Conservation (phyloP, 2,888 invertebrate genomes). For the Chirona hameri region DNA sequence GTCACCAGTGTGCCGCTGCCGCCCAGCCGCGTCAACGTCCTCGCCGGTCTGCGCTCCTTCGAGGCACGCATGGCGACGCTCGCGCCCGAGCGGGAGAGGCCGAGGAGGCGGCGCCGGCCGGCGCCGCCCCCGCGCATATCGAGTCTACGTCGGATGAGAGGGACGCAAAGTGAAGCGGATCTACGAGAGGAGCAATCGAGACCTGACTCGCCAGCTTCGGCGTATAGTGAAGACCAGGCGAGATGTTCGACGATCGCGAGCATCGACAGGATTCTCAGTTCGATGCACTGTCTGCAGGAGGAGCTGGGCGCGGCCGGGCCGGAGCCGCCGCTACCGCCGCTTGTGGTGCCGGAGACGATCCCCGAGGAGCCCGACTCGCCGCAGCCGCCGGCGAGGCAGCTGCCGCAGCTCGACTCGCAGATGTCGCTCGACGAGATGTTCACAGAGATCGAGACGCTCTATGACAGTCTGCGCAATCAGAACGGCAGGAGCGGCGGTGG, state of each 20-base stretch:
- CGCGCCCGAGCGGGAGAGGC: neutral
- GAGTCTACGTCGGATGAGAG: slow-evolving; percentile 8
- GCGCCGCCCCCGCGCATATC: slow-evolving; percentile 1
- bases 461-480: neutral
- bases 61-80: neutral
- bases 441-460: neutral
- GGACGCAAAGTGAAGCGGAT: neutral
- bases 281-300: slow-evolving; percentile 13
- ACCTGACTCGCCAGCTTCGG: neutral
- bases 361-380: neutral
- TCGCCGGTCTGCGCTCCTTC: slow-evolving; percentile 24
- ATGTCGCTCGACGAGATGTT: slow-evolving; percentile 27
- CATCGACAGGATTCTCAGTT: slow-evolving; percentile 14
- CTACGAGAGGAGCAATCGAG: neutral
- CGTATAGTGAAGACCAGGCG: slow-evolving; percentile 23
- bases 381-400: neutral
- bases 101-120: neutral
- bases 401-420: neutral
- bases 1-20: slow-evolving; percentile 22
- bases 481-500: neutral
- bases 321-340: neutral
- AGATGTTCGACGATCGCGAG: neutral
- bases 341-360: neutral
- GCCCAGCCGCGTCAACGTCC: slow-evolving; percentile 8
- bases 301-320: neutral